A percentile compares a stretch with the other conserved stretches of the same genome.
phyloP scores from a whole-genome alignment of 2,113 vertebrate species.

The Delphinus delphis region DNA sequence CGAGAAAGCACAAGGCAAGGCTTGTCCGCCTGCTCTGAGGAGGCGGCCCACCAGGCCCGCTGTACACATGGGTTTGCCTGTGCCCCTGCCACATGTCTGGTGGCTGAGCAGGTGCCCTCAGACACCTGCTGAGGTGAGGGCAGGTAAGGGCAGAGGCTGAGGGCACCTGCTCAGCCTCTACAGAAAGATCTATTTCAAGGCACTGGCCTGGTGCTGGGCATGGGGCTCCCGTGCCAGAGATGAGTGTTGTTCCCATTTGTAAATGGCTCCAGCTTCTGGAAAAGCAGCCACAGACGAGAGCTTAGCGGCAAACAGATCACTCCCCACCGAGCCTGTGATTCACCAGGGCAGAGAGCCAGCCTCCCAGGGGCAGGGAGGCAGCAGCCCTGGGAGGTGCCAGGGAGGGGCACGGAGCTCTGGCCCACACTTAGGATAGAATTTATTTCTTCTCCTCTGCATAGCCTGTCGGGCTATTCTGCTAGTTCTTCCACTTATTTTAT shows the following conservation, averaged over 20 bases:
- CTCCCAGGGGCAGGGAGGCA: not conserved
- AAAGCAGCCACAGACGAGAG: slow-evolving; percentile 50
- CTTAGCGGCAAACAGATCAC: slow-evolving; percentile 66
- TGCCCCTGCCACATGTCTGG: not conserved
- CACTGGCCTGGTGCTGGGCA: not conserved
- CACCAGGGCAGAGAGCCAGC: slow-evolving; percentile 67
- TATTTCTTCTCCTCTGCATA: slow-evolving; percentile 21
- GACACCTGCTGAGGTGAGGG: no score
- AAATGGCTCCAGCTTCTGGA: slow-evolving; percentile 54
- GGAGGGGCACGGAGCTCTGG: not conserved
- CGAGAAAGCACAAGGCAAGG: not conserved
- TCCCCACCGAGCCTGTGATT: slow-evolving; percentile 56
- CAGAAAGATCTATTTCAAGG: slow-evolving; percentile 43
- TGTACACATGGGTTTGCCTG: not conserved
- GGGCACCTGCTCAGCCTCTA: not conserved
- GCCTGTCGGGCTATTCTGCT: not conserved
- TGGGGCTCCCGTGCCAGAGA: slow-evolving; percentile 41
- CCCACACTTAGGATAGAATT: slow-evolving; percentile 48
- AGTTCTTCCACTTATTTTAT: not conserved
- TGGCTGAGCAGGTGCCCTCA: no score
- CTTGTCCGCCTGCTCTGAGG: not conserved
- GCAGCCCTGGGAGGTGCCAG: not conserved
- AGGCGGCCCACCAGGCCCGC: not conserved
- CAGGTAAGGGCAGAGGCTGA: no score
- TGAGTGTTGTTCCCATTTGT: slow-evolving; percentile 40